A percentile compares a stretch with the other conserved stretches of the same genome.
These are phyloP conservation scores for Montipora foliosa DNA, from an alignment of 64 coral and sea anemone species.

Conservation along the genomic window DNA sequence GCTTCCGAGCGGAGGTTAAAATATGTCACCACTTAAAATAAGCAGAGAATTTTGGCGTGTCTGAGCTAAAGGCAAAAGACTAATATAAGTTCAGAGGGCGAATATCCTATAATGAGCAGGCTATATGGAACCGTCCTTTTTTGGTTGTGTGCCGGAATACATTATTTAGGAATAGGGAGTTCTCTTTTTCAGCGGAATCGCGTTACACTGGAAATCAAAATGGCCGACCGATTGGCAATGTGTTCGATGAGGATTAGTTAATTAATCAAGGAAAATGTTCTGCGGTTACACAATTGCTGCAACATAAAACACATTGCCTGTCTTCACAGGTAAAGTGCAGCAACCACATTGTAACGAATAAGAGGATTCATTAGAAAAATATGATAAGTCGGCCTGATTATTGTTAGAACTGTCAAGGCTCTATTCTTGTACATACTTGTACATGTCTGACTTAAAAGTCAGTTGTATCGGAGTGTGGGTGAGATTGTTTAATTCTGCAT, in stretches of 20 bases:
- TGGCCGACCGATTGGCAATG: background rate
- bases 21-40: slow-evolving; percentile 12
- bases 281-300: background rate
- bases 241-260: too few species aligned
- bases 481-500: too few species aligned
- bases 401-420: too few species aligned
- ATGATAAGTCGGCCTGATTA: too few species aligned
- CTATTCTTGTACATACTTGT: too few species aligned
- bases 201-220: background rate
- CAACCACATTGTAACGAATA: too few species aligned
- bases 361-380: too few species aligned
- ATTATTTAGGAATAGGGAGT: background rate
- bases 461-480: too few species aligned
- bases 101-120: background rate
- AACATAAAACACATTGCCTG: background rate
- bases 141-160: background rate
- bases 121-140: background rate
- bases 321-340: too few species aligned
- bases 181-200: background rate
- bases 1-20: background rate
- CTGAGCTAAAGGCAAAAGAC: background rate
- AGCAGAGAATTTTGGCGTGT: background rate
- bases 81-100: background rate
- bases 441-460: too few species aligned
- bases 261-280: background rate